Evolutionary conservation across 2,113 vertebrate species (phyloP).

Genomic region (Alouatta palliata): DNA sequence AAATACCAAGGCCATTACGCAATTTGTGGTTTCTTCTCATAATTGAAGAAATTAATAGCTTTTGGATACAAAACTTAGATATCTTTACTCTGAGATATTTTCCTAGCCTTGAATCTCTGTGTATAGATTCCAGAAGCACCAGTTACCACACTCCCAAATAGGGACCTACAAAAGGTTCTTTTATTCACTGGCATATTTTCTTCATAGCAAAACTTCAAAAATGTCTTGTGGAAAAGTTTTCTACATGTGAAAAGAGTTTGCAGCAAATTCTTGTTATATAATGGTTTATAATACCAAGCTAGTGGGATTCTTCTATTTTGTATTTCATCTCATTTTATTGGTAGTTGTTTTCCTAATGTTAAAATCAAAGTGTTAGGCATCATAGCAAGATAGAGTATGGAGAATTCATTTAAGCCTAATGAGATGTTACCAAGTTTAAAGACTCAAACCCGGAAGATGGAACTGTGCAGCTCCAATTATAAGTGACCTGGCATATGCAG

Average conservation of each 20-base stretch:
- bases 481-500: neutral
- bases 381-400: neutral
- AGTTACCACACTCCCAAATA: neutral
- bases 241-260: neutral
- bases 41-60: constrained; percentile 57
- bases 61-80: constrained; percentile 37
- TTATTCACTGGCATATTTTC: constrained; percentile 41
- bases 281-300: neutral
- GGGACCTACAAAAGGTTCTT: constrained; percentile 21
- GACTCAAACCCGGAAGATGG: neutral
- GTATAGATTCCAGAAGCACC: neutral
- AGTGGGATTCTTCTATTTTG: neutral
- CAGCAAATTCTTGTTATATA: neutral
- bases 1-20: constrained; percentile 58
- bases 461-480: neutral
- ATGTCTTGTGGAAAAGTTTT: constrained; percentile 15
- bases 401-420: neutral
- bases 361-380: constrained; percentile 9
- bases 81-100: constrained; percentile 27
- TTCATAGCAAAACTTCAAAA: constrained; percentile 45
- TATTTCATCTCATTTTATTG: neutral
- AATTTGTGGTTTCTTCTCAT: constrained; percentile 58
- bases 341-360: neutral
- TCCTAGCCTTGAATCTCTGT: neutral
- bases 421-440: neutral